Percentiles rank a stretch among this genome's conserved stretches.
phyloP scores from a whole-genome alignment of 2,113 vertebrate species.

The Rhea americana region DNA sequence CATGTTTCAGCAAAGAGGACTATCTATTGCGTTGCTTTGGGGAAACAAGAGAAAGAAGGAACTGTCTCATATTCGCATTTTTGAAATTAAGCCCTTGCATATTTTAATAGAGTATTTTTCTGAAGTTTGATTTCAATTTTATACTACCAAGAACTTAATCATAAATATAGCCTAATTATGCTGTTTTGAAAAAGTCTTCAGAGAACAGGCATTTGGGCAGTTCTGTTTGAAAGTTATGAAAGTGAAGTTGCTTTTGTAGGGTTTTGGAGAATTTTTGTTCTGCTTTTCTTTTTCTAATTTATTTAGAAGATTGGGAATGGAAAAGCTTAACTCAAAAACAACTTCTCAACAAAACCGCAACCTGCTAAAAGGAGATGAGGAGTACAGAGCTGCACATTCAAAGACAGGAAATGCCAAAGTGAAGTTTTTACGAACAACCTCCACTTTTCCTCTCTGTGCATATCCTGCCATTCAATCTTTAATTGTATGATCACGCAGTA shows the following conservation, averaged over 20 bases:
- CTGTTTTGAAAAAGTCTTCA: neutral
- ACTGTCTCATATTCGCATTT: neutral
- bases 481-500: neutral
- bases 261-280: neutral
- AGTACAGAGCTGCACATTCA: neutral
- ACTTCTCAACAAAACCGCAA: neutral
- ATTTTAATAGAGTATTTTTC: neutral
- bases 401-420: neutral
- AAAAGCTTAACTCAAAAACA: neutral
- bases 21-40: constrained; percentile 16
- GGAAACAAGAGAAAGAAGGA: neutral
- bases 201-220: neutral
- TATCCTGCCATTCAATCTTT: neutral
- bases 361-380: neutral
- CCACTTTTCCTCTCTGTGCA: neutral
- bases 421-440: neutral
- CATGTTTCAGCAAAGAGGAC: neutral
- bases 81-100: neutral
- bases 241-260: neutral
- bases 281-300: neutral
- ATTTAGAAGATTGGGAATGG: neutral
- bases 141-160: neutral
- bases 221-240: neutral
- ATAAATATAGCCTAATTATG: neutral
- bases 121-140: neutral